Base-by-base conservation (phyloP, 2,888 invertebrate genomes). In the Meganola albula region DNA sequence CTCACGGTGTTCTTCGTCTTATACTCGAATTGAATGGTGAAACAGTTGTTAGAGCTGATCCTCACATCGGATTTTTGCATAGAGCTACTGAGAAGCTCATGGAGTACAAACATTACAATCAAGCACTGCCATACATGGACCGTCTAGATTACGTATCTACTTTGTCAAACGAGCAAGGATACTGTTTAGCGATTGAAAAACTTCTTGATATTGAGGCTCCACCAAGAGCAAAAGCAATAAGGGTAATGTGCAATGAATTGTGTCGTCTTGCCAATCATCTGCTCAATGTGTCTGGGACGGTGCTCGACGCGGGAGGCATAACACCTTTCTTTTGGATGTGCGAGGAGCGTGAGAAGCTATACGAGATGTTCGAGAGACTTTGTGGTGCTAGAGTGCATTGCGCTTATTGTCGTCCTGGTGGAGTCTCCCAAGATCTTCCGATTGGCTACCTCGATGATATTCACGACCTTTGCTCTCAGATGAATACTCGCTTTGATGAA, bases 301-400 rank as follows among this genome's bases (percentile, higher is more conserved):
- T 92, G 11, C 79, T 97, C 10, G 96, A 97, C 62, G 88, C 93
- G 10, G 96, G 96, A 11, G 95, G 92, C 3, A 91, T 97, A 48
- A 95, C 96, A 1, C 96, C 96, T 1, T 91, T 95, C 59, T 96
- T 97, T 74, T 97, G 96, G 95, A 86, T 95, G 63, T 95, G 95
- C 68, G 95, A 96, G 74, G 96, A 95, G 73, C 87, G 95, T 27
- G 95, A 95, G 74, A 95, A 95, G 76, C 73, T 95, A 41, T 91
- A 93, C 74, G 96, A 97, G 70, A 88, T 95, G 48, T 94, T 91
- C 60, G 96, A 97, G 67, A 87, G 95, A 42, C 90, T 91, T 1
- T 93, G 91, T 24, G 96, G 97, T 0, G 92, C 94, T 28, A 88
- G 96, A 22, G 89, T 97, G 87, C 96, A 96, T 67, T 91, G 93